Evolutionary conservation across 2,888 invertebrate genomes (phyloP).

Genomic region (Pseudolycoriella hygida): DNA sequence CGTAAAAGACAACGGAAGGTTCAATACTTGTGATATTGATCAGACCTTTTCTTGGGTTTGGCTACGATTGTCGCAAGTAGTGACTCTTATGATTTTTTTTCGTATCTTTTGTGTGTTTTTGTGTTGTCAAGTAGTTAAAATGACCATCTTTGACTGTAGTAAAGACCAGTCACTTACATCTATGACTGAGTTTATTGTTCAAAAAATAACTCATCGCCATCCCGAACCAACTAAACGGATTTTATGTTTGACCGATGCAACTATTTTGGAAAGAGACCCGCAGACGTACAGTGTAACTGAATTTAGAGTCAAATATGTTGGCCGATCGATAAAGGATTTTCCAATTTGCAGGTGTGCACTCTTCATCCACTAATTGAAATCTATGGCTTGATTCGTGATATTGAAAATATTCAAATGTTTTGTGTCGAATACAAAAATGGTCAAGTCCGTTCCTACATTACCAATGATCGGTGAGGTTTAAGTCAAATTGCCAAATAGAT

Average conservation of each 20-base stretch:
- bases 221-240: conserved; percentile 73
- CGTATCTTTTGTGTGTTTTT: too few species aligned
- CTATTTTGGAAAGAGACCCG: conserved; percentile 90
- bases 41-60: too few species aligned
- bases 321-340: not conserved
- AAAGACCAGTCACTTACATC: conserved; percentile 93
- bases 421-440: conserved; percentile 89
- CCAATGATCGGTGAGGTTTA: conserved; percentile 62
- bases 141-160: too few species aligned
- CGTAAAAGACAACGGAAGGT: too few species aligned
- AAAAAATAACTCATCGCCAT: conserved; percentile 73
- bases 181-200: conserved; percentile 88
- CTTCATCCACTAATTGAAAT: conserved; percentile 67
- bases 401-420: conserved; percentile 84
- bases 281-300: conserved; percentile 79
- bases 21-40: too few species aligned
- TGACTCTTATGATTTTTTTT: too few species aligned
- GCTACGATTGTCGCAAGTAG: too few species aligned
- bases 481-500: not conserved
- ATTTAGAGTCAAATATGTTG: too few species aligned
- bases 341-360: conserved; percentile 44
- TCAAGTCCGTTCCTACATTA: conserved; percentile 68
- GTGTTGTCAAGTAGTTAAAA: too few species aligned
- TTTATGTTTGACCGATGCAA: conserved; percentile 87
- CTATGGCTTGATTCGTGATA: conserved; percentile 78